Evolutionary conservation across 2,797 vertebrate species (phyloP).

Genomic region (Acrocephalus scirpaceus): DNA sequence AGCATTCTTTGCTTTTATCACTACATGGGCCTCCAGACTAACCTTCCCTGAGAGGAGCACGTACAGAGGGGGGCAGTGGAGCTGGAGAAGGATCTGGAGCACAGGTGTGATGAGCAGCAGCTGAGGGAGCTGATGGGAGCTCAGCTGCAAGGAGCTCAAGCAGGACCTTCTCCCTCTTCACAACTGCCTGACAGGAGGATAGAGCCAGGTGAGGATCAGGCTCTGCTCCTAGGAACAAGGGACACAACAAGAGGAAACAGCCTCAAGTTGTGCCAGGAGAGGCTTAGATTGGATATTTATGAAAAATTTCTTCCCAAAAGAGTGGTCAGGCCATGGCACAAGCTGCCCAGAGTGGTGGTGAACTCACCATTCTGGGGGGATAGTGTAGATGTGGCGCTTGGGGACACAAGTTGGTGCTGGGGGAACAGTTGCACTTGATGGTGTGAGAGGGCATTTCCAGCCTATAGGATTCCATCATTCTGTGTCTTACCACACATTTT

Average conservation of each 20-base stretch:
- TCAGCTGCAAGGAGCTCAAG: not conserved
- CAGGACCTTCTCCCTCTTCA: not conserved
- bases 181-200: not conserved
- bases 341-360: not conserved
- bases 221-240: not conserved
- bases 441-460: not conserved
- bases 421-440: not conserved
- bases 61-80: not conserved
- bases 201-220: not conserved
- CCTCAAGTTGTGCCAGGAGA: not conserved
- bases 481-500: not conserved
- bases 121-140: not conserved
- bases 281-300: not conserved
- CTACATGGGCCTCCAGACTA: not conserved
- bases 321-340: not conserved
- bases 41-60: not conserved
- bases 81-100: not conserved
- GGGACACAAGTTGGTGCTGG: not conserved
- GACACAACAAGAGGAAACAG: not conserved
- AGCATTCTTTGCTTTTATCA: not conserved
- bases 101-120: not conserved
- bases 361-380: not conserved
- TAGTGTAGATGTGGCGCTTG: not conserved
- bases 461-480: not conserved
- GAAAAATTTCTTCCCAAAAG: not conserved